These are phyloP conservation scores for Coelopa pilipes DNA, from an alignment of 2,888 invertebrate genomes.

Conservation along the genomic window DNA sequence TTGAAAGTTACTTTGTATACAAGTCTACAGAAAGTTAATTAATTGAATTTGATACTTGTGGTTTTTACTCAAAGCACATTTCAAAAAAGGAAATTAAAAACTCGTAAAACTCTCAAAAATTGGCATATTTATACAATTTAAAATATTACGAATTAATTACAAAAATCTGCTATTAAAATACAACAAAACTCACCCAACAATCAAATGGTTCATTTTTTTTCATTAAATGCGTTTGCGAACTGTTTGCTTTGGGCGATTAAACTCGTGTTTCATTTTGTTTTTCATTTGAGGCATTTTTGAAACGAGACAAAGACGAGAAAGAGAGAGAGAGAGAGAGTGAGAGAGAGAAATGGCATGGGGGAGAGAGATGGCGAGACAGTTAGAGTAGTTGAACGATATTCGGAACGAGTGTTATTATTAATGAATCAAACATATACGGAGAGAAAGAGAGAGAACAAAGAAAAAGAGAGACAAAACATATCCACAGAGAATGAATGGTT, in stretches of 20 bases:
- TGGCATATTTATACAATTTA: too few relatives aligned
- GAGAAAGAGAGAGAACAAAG: not conserved
- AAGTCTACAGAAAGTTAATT: too few relatives aligned
- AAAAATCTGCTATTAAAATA: slow-evolving; percentile 9
- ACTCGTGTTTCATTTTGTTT: slow-evolving; percentile 40
- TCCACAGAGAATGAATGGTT: slow-evolving; percentile 12
- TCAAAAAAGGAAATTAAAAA: too few relatives aligned
- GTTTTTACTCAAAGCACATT: too few relatives aligned
- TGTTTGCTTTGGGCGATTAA: slow-evolving; percentile 41
- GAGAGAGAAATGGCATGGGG: slow-evolving; percentile 35
- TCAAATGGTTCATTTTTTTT: slow-evolving; percentile 16
- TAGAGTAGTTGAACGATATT: slow-evolving; percentile 26
- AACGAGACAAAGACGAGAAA: slow-evolving; percentile 41
- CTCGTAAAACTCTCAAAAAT: too few relatives aligned
- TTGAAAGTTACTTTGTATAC: too few relatives aligned
- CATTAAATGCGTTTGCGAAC: slow-evolving; percentile 24
- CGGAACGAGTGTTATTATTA: not conserved
- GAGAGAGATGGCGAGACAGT: slow-evolving; percentile 39
- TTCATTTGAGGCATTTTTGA: slow-evolving; percentile 49
- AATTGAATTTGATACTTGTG: too few relatives aligned
- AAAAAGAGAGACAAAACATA: slow-evolving; percentile 23
- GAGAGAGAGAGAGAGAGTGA: slow-evolving; percentile 33
- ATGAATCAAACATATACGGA: not conserved
- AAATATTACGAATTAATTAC: too few relatives aligned
- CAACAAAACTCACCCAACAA: slow-evolving; percentile 34